Base-by-base conservation (phyloP, 2,113 vertebrate species). In the Vimba vimba region DNA sequence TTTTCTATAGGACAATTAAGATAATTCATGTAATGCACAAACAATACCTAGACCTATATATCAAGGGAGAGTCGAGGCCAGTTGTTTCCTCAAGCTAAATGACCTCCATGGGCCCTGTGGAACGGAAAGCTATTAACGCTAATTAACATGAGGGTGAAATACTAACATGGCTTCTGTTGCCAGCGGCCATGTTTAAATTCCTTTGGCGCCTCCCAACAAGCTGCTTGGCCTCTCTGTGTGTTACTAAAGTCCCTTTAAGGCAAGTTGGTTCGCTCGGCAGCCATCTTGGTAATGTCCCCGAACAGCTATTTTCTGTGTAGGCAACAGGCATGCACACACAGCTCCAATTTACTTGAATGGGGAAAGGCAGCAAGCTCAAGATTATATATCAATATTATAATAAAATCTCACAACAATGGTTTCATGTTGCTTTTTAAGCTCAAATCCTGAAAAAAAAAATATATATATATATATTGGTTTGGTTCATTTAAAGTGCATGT, bases 91-190 rank as follows among this genome's bases (percentile, higher is more conserved):
- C 86, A 89, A 90, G 91, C 90, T 89, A 91, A 92, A 91, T 90
- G 89, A 92, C 89, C 90, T 90, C 88, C 79, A 47, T 82, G 86
- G 89, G 87, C 88, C 90, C 87, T 69, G 83, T 87, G 90, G 89
- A 91, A 91, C 84, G 83, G 85, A 88, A 91, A 90, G 90, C 90
- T 87, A 92, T 92, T 92, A 92, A 90, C 87, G 87, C 89, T 91
- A 92, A 92, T 92, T 92, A 92, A 90, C 90, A 86, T 75, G 66
- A 87, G 85, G 87, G 86, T 89, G 85, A 90, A 91, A 91, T 89
- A 90, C 91, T 91, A 92, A 92, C 91, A 91, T 81, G 91, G 88
- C 75, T 81, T 85, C 76, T 87, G 88, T 85, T 89, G 87, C 88
- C 83, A 87, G 90, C 52, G 85, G 90, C 88, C 76, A 85, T 84